phyloP scores from a whole-genome alignment of 2,113 vertebrate genomes.

The Eurystomus gularis region DNA sequence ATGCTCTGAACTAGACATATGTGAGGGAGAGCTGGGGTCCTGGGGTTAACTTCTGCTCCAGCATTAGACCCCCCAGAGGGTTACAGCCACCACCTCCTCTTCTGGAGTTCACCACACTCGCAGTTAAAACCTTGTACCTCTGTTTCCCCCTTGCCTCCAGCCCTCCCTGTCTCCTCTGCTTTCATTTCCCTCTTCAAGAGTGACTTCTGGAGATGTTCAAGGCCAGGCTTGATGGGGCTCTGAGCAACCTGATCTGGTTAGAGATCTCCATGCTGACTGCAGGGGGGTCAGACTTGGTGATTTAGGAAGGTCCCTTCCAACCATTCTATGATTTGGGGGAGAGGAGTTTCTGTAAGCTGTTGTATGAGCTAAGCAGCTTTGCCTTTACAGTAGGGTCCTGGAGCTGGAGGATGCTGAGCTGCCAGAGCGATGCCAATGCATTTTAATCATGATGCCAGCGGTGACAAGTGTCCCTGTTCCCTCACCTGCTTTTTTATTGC shows the following conservation, averaged over 20 bases:
- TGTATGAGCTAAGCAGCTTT: constrained; percentile 25
- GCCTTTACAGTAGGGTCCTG: constrained; percentile 27
- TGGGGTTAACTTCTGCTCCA: background rate
- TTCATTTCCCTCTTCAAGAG: background rate
- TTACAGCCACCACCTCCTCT: rapidly evolving
- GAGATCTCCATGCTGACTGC: too few relatives aligned
- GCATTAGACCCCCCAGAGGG: too few relatives aligned
- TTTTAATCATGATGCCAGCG: constrained; percentile 25
- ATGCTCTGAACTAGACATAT: rapidly evolving
- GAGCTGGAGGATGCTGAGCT: constrained; percentile 40
- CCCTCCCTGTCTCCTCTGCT: background rate
- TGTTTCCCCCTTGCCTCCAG: background rate
- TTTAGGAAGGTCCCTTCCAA: too few relatives aligned
- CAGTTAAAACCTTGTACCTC: background rate
- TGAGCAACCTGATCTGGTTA: too few relatives aligned
- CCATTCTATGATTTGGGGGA: background rate
- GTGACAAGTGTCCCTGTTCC: constrained; percentile 43
- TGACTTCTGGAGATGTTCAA: background rate
- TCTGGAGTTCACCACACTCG: rapidly evolving
- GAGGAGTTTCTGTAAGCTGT: background rate
- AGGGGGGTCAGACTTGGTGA: too few relatives aligned
- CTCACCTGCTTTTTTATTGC: constrained; percentile 12
- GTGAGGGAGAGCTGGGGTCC: background rate
- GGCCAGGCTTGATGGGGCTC: too few relatives aligned
- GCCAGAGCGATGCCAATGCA: constrained; percentile 13